A percentile compares a stretch with the other conserved stretches of the same genome.
phyloP scores from a whole-genome alignment of 2,113 vertebrate genomes.

The Benitochromis conjunctus region DNA sequence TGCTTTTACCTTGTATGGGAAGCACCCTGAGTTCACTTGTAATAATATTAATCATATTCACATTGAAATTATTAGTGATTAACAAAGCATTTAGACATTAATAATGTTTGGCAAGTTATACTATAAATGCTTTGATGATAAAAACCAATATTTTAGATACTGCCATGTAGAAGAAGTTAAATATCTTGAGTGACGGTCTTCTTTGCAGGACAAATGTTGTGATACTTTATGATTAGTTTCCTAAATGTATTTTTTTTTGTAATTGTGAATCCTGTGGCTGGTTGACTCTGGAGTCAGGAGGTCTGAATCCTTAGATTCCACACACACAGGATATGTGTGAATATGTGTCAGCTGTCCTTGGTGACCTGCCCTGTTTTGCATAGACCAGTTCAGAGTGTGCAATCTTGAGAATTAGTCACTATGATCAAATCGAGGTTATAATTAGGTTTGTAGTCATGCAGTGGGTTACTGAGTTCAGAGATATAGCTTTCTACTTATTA shows the following conservation, averaged over 20 bases:
- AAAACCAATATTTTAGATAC: not conserved
- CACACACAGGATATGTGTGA: not conserved
- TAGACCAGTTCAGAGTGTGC: constrained; percentile 13
- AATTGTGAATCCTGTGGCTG: not conserved
- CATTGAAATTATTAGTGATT: not conserved
- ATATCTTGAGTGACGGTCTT: not conserved
- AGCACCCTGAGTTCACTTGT: not conserved
- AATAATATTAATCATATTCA: not conserved
- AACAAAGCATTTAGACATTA: not conserved
- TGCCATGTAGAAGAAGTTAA: not conserved
- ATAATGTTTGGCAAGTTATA: not conserved
- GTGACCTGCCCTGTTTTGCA: constrained; percentile 47
- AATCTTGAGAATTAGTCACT: constrained; percentile 22
- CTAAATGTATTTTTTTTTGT: not conserved
- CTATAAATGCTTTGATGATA: not conserved
- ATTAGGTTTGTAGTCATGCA: not conserved
- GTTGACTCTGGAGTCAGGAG: not conserved
- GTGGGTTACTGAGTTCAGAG: not conserved
- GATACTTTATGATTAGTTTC: not conserved
- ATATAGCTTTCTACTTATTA: not conserved
- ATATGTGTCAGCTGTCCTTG: constrained; percentile 51
- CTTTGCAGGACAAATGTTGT: not conserved
- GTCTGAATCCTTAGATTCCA: not conserved
- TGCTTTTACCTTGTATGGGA: not conserved
- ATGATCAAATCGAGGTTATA: constrained; percentile 5